Evolutionary conservation across 2,797 vertebrate species (phyloP).

Genomic region (Tympanoctomys barrerae): DNA sequence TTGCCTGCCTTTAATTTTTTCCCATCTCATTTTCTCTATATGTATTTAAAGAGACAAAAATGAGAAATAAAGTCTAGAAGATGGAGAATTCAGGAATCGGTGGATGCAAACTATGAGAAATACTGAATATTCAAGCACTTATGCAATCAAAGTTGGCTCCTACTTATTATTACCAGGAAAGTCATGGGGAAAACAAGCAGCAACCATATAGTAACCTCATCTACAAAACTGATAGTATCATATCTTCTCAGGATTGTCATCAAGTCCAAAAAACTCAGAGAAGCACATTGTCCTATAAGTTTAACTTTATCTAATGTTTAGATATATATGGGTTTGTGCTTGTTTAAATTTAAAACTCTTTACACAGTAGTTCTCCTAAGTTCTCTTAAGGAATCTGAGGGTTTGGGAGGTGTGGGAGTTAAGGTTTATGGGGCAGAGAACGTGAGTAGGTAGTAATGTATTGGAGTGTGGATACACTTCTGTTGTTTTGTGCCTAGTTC

Average conservation of each 20-base stretch:
- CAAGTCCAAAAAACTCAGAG: not conserved
- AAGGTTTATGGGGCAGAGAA: not conserved
- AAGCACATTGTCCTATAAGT: not conserved
- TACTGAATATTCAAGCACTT: not conserved
- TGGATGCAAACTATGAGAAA: not conserved
- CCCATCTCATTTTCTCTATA: not conserved
- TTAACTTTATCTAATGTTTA: not conserved
- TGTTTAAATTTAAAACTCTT: not conserved
- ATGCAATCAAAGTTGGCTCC: not conserved
- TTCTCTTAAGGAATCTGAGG: not conserved
- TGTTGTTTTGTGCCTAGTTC: not conserved
- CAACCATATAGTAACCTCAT: not conserved
- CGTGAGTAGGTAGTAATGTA: not conserved
- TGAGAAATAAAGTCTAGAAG: not conserved
- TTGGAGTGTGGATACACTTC: not conserved
- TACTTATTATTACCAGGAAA: not conserved
- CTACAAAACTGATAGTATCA: not conserved
- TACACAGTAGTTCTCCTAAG: not conserved
- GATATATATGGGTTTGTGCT: not conserved
- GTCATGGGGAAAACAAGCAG: not conserved
- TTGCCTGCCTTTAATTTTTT: not conserved
- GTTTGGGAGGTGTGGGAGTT: not conserved
- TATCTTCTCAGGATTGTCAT: not conserved
- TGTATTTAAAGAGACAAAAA: not conserved
- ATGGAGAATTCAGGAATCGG: not conserved